Conservation (phyloP, 2,888 invertebrate species). For the Drosophila demipolita region DNA sequence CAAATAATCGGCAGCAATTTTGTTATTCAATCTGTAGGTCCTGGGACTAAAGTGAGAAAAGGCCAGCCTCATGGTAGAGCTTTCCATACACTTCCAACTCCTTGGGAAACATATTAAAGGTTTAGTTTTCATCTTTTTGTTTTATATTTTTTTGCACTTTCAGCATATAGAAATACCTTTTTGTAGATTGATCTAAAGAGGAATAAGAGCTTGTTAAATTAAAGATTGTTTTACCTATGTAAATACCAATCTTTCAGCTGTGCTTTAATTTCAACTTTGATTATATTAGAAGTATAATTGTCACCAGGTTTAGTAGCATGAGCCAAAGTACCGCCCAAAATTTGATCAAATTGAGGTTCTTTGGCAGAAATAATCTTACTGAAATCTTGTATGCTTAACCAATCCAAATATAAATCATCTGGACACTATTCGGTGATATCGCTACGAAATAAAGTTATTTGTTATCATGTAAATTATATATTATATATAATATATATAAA, state of each 20-base stretch:
- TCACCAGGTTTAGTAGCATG: slow-evolving; percentile 64
- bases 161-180: slow-evolving; percentile 52
- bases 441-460: slow-evolving; percentile 1
- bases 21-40: slow-evolving; percentile 36
- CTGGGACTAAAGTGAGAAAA: slow-evolving; percentile 49
- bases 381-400: slow-evolving; percentile 52
- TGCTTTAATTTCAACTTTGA: slow-evolving; percentile 61
- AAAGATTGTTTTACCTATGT: neutral
- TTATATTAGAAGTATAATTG: slow-evolving; percentile 64
- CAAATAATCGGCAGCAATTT: slow-evolving; percentile 43
- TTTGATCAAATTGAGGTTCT: slow-evolving; percentile 47
- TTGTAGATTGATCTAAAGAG: slow-evolving; percentile 36
- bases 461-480: neutral
- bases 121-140: slow-evolving; percentile 19
- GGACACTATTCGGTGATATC: neutral
- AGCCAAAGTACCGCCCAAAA: slow-evolving; percentile 24
- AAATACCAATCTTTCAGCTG: slow-evolving; percentile 59
- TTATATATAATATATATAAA: neutral
- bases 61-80: slow-evolving; percentile 51
- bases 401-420: slow-evolving; percentile 13
- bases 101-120: slow-evolving; percentile 64
- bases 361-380: slow-evolving; percentile 23
- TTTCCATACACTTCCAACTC: slow-evolving; percentile 62
- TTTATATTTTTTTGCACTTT: slow-evolving; percentile 27
- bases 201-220: neutral